A percentile compares a stretch with the other conserved stretches of the same genome.
These are phyloP conservation scores for Tridacna crocea DNA, from an alignment of 2,888 invertebrate genomes.

Conservation along the genomic window DNA sequence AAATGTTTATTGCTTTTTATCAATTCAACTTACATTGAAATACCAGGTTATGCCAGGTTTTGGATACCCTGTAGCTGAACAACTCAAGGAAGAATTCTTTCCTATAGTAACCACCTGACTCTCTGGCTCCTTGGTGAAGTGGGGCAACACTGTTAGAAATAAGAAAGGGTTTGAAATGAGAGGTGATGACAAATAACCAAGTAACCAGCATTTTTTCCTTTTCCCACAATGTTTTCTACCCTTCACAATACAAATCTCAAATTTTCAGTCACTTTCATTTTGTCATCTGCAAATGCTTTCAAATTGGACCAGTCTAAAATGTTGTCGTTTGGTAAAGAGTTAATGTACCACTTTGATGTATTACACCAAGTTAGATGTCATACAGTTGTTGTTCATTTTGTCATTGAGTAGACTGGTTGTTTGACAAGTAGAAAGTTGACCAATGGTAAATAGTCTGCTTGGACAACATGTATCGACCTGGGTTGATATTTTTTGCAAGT, in stretches of 20 bases:
- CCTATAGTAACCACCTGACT: constrained; percentile 66
- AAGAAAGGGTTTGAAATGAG: not conserved
- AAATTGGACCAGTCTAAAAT: no score
- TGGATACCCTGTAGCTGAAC: constrained; percentile 75
- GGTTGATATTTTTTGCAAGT: no score
- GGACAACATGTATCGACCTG: no score
- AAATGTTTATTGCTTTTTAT: not conserved
- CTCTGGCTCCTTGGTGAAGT: constrained; percentile 57
- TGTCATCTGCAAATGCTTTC: no score
- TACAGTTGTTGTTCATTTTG: no score
- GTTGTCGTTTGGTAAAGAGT: not conserved
- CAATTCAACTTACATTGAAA: constrained; percentile 73
- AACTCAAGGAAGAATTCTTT: constrained; percentile 67
- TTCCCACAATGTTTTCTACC: not conserved
- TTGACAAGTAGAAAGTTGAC: no score
- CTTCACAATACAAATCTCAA: no score
- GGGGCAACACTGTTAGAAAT: constrained; percentile 67
- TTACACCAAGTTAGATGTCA: no score
- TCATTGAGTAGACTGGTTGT: no score
- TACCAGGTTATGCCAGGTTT: constrained; percentile 72
- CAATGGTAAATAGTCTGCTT: no score
- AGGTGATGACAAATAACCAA: not conserved
- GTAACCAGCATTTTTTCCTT: not conserved
- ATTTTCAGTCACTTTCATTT: no score
- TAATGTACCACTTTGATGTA: no score